Evolutionary conservation across 37 sponge, comb jelly and placozoan genomes (phyloP).

Genomic region (Spongia lamella): DNA sequence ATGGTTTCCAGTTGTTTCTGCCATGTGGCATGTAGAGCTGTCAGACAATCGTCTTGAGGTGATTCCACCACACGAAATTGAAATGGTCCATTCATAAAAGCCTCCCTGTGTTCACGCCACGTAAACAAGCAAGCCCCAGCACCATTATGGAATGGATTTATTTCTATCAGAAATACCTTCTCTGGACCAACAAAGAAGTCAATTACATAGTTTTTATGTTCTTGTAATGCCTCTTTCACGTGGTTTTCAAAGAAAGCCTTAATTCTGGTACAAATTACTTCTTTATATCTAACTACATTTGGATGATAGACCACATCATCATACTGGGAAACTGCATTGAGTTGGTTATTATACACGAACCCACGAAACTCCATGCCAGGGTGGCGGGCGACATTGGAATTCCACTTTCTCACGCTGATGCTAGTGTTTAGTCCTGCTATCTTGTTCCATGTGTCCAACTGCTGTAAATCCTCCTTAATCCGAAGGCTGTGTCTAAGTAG

Average conservation of each 20-base stretch:
- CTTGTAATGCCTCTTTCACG: constrained; percentile 33
- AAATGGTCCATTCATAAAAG: constrained; percentile 33
- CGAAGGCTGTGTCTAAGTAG: constrained; percentile 30
- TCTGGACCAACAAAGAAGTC: constrained; percentile 69
- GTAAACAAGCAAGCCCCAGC: constrained; percentile 75
- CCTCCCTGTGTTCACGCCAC: constrained; percentile 36
- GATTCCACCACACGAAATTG: constrained; percentile 42
- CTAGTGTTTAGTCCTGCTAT: constrained; percentile 34
- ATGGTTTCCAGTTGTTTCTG: constrained; percentile 29
- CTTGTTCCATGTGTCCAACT: constrained; percentile 28
- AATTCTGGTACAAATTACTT: constrained; percentile 41
- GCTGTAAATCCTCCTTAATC: constrained; percentile 46
- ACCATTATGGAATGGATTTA: constrained; percentile 49
- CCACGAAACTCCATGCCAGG: constrained; percentile 70
- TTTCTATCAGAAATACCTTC: constrained; percentile 37
- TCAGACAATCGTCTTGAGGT: constrained; percentile 18
- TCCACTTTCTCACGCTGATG: constrained; percentile 42
- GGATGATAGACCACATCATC: constrained; percentile 55
- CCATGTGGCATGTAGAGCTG: constrained; percentile 32
- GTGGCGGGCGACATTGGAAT: constrained; percentile 30
- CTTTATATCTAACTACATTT: constrained; percentile 50
- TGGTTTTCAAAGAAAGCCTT: constrained; percentile 43
- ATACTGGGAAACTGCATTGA: constrained; percentile 63
- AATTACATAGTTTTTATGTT: constrained; percentile 53
- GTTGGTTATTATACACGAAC: constrained; percentile 67